Evolutionary conservation across 2,888 invertebrate genomes (phyloP), one percentile per base, ranked within the genome.

Genomic region (Hoplodrina ambigua): DNA sequence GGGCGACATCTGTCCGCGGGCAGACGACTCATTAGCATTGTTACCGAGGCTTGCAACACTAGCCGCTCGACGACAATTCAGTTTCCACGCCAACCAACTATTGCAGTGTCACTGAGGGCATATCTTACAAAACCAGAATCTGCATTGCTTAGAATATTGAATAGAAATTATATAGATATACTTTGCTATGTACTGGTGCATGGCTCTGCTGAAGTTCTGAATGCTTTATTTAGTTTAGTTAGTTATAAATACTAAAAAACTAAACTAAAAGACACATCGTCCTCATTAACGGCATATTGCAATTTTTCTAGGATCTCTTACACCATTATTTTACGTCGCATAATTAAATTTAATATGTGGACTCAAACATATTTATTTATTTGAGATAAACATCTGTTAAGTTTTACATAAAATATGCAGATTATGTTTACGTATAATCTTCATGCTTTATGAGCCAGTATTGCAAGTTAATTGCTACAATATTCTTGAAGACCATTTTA

Each of bases 1-100:
- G 57, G 64, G 79, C 81, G 86, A 86, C 88, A 85, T 87, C 89
- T 88, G 88, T 87, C 87, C 33, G 58, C 71, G 30, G 63, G 76
- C 82, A 81, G 81, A 83, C 85, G 85, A 84, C 86, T 89, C 90
- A 87, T 90, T 89, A 90, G 89, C 84, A 87, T 87, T 88, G 86
- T 88, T 80, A 80, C 66, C 72, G 79, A 58, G 66, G 63, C 70
- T 76, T 71, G 67, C 70, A 74, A 78, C 64, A 69, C 69, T 65
- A 54, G 41, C 54, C 62, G 52, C 67, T 30, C 30, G 44, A 54
- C 61, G 66, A 69, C 53, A 72, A 71, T 64, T 58, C 68, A 61
- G 73, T 69, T 71, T 72, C 68, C 54, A 80, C 60, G 59, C 54
- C 52, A 62, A 50, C 53, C 69, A 64, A 66, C 63, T 78, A 78